Percentiles rank a stretch among this genome's conserved stretches.
Evolutionary conservation across 2,888 invertebrate genomes (phyloP).

Genomic region (Glaucopsyche alexis): DNA sequence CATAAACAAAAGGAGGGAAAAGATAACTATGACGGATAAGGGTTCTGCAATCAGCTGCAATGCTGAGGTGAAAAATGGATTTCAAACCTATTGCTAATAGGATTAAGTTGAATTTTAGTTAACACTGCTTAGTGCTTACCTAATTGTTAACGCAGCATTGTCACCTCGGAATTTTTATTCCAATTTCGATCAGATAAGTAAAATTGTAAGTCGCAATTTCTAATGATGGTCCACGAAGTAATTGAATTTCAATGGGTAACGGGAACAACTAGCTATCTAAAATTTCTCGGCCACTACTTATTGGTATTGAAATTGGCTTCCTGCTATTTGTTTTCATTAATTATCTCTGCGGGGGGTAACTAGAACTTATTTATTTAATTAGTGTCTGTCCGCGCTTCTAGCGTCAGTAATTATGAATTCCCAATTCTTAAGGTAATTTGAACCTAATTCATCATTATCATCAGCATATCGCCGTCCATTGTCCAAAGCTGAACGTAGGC

Average conservation of each 20-base stretch:
- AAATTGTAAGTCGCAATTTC: not conserved
- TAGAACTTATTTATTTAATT: not conserved
- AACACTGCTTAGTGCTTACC: too few relatives aligned
- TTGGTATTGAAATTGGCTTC: not conserved
- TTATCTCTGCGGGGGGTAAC: not conserved
- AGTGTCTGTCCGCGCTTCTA: too few relatives aligned
- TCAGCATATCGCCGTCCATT: too few relatives aligned
- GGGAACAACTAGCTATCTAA: not conserved
- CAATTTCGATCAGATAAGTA: constrained; percentile 3
- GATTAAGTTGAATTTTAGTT: not conserved
- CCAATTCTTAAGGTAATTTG: too few relatives aligned
- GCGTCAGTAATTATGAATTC: too few relatives aligned
- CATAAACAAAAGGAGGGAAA: constrained; percentile 50
- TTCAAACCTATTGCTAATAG: not conserved
- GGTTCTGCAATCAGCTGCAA: constrained; percentile 36
- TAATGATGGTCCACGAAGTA: not conserved
- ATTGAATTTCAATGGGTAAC: not conserved
- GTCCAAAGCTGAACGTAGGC: too few relatives aligned
- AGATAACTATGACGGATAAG: constrained; percentile 45
- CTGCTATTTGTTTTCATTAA: not conserved
- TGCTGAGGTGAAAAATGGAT: constrained; percentile 29
- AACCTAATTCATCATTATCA: not conserved
- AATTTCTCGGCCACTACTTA: not conserved
- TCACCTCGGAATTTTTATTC: not conserved
- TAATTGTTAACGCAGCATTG: constrained; percentile 22